Conservation (phyloP, 2,797 vertebrate species). For the Cryptoprocta ferox region DNA sequence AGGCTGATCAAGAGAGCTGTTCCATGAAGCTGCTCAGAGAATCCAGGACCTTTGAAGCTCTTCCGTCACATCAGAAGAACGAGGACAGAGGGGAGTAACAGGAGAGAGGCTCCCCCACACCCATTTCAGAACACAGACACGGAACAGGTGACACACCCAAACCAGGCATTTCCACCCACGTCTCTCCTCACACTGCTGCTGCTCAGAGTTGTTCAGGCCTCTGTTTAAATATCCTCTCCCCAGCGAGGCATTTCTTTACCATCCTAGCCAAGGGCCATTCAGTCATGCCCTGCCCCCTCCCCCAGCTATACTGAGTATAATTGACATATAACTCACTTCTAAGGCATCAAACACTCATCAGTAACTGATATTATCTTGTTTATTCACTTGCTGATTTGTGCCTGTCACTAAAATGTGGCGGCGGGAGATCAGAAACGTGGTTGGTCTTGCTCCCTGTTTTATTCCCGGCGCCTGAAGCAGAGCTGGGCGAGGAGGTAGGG, state of each 20-base stretch:
- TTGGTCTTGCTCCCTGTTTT: not conserved
- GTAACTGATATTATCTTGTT: not conserved
- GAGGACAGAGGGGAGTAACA: accelerated
- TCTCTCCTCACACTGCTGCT: accelerated
- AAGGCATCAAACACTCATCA: not conserved
- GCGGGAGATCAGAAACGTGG: no score
- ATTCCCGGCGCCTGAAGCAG: not conserved
- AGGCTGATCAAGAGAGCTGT: not conserved
- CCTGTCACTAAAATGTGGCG: not conserved
- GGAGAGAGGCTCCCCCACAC: not conserved
- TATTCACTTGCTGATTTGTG: not conserved
- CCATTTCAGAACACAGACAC: not conserved
- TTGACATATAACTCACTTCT: not conserved
- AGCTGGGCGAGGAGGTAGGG: not conserved
- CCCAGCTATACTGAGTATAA: not conserved
- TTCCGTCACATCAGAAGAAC: not conserved
- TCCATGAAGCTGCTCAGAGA: not conserved
- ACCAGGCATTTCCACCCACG: not conserved
- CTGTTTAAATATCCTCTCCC: not conserved
- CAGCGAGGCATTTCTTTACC: not conserved
- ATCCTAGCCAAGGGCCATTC: not conserved
- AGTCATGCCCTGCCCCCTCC: accelerated
- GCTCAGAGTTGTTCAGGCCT: not conserved
- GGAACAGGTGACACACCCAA: accelerated
- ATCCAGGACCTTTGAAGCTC: not conserved